Percentiles rank a stretch among this genome's conserved stretches.
These are phyloP conservation scores for Miniopterus natalensis DNA, from an alignment of 2,113 vertebrate genomes.

Conservation along the genomic window DNA sequence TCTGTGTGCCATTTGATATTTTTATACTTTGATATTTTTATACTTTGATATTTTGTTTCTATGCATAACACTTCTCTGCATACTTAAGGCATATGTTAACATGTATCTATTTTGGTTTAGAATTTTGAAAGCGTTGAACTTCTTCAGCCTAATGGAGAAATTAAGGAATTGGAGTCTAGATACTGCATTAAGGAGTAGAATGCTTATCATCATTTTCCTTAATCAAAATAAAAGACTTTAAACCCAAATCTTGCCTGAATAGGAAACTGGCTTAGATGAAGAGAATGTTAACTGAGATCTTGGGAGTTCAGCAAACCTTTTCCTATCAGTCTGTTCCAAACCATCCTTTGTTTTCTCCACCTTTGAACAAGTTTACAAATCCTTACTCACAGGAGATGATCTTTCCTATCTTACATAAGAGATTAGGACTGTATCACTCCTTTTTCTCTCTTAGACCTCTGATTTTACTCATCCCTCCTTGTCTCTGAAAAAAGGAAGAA, in stretches of 20 bases:
- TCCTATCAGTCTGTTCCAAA: not conserved
- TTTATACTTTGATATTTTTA: not conserved
- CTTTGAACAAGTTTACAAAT: not conserved
- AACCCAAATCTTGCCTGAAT: not conserved
- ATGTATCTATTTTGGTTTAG: not conserved
- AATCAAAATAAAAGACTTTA: conserved; percentile 23
- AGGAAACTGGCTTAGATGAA: not conserved
- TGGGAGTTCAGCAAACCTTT: not conserved
- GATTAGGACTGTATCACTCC: not conserved
- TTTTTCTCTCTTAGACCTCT: not conserved
- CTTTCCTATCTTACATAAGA: not conserved
- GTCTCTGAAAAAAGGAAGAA: not conserved
- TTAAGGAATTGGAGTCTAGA: not conserved
- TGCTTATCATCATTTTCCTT: not conserved
- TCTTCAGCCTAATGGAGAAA: not conserved
- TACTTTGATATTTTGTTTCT: conserved; percentile 14
- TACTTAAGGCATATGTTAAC: not conserved
- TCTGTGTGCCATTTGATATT: not conserved
- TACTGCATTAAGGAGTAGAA: not conserved
- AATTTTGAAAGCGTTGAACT: not conserved
- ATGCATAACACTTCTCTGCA: not conserved
- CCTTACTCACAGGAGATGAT: not conserved
- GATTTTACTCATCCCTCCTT: not conserved
- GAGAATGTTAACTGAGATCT: not conserved
- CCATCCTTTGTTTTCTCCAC: not conserved